These are phyloP conservation scores for Ormyrus thymus DNA, from an alignment of 2,888 invertebrate genomes.

Conservation along the genomic window DNA sequence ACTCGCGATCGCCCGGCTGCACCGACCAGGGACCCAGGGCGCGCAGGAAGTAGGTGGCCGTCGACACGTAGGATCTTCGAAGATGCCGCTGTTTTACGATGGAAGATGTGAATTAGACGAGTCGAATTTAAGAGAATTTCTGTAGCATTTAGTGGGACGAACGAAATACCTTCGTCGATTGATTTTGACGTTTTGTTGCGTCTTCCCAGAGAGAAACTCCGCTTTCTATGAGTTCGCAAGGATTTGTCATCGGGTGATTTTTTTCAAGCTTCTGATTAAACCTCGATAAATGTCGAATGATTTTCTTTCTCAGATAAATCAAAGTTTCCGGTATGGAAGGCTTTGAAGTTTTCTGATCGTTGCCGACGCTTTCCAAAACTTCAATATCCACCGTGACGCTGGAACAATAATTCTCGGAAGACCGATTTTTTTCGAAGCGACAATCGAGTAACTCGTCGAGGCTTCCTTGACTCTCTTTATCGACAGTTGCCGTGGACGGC, in stretches of 20 bases:
- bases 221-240: conserved; percentile 61
- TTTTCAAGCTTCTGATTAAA: too few species aligned
- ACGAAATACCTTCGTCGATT: conserved; percentile 21
- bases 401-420: too few species aligned
- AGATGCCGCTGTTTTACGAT: conserved; percentile 65
- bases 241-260: conserved; percentile 41
- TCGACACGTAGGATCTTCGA: conserved; percentile 75
- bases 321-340: too few species aligned
- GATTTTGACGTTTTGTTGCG: background rate
- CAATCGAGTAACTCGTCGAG: too few species aligned
- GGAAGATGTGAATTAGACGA: background rate
- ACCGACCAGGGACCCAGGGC: conserved; percentile 77
- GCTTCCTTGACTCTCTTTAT: too few species aligned
- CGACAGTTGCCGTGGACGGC: too few species aligned
- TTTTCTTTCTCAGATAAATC: too few species aligned
- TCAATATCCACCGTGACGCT: too few species aligned
- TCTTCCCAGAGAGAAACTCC: conserved; percentile 66
- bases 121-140: background rate
- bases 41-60: conserved; percentile 75
- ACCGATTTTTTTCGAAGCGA: too few species aligned
- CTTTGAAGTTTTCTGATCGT: too few species aligned
- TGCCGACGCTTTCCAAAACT: too few species aligned
- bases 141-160: background rate
- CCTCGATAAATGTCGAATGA: too few species aligned
- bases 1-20: conserved; percentile 74